Base-by-base conservation (phyloP, 2,113 vertebrate species). In the Anthoscopus minutus region DNA sequence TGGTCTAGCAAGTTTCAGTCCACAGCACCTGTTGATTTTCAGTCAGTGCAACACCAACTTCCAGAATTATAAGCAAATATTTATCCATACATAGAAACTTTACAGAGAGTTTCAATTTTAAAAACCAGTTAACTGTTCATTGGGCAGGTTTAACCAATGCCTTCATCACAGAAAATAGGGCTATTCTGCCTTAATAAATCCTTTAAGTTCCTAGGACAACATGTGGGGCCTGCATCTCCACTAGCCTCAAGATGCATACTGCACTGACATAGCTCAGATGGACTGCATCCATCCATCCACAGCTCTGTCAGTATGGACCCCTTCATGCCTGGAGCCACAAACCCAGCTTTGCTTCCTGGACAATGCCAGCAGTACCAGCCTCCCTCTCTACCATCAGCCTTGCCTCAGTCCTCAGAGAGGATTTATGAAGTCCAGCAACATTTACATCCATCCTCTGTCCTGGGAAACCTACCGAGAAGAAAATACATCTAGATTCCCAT, bases 381-480 rank as follows among this genome's bases (percentile, higher is more conserved):
- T 57, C 47, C 19, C 24, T 71, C 76, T 40, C 77, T 25, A 27
- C 51, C 62, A 40, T 24, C 40, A 58, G 33, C 28, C 81, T 76
- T 8, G 4, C 69, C 42, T 47, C 79, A 58, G 64, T 47, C 70
- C 81, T 57, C 76, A 58, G 80, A 69, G 64, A 77, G 37, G 50
- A 83, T 80, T 88, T 94, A 66, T 33, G 22, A 89, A 81, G 79
- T 66, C 44, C 92, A 92, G 47, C 76, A 92, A 76, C 57, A 60
- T 50, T 91, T 77, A 86, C 22, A 9, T 88, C 88, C 93, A 92
- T 53, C 48, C 71, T 77, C 78, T 35, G 24, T 20, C 57, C 65
- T 61, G 44, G 61, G 50, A 89, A 86, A 64, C 37, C 35, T n/a
- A 28, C 60, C 94, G 47, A 64, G 56, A 60, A n/a, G 70, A 72